These are phyloP conservation scores for Loripinus fragilis DNA, from an alignment of 2,888 invertebrate genomes.

Conservation along the genomic window DNA sequence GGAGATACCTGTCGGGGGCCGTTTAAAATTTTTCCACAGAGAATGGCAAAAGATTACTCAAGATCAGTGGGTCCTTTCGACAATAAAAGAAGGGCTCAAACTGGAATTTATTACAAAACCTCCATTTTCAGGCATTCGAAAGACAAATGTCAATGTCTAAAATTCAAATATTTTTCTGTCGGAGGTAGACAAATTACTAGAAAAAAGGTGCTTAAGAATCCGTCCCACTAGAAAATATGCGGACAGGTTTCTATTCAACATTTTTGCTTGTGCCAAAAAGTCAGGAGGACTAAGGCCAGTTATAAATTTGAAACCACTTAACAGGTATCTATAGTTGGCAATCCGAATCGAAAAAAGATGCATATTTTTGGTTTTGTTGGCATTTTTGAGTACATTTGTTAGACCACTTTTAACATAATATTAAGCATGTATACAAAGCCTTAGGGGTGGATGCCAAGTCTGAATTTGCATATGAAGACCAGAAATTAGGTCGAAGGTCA, in stretches of 20 bases:
- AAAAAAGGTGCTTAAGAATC: conserved; percentile 41
- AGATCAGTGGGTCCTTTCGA: conserved; percentile 38
- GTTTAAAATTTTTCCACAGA: background rate
- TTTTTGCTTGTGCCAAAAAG: conserved; percentile 38
- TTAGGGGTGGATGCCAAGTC: no score
- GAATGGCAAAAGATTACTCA: conserved; percentile 10
- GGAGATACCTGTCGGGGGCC: background rate
- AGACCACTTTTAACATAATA: no score
- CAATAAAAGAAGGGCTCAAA: conserved; percentile 41
- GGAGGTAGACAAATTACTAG: conserved; percentile 35
- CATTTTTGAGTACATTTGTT: no score
- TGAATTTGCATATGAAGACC: no score
- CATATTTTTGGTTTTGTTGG: no score
- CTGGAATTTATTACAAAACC: conserved; percentile 33
- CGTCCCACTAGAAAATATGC: conserved; percentile 22
- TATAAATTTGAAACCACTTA: conserved; percentile 36
- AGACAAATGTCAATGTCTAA: conserved; percentile 25
- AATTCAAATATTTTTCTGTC: conserved; percentile 10
- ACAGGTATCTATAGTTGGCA: conserved; percentile 58
- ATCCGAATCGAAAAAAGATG: no score
- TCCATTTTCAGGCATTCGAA: conserved; percentile 28
- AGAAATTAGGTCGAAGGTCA: no score
- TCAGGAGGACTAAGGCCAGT: conserved; percentile 8
- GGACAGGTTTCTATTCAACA: conserved; percentile 52
- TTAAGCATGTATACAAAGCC: no score